phyloP scores from a whole-genome alignment of 2,113 vertebrate genomes.

The Rhipidura dahli region DNA sequence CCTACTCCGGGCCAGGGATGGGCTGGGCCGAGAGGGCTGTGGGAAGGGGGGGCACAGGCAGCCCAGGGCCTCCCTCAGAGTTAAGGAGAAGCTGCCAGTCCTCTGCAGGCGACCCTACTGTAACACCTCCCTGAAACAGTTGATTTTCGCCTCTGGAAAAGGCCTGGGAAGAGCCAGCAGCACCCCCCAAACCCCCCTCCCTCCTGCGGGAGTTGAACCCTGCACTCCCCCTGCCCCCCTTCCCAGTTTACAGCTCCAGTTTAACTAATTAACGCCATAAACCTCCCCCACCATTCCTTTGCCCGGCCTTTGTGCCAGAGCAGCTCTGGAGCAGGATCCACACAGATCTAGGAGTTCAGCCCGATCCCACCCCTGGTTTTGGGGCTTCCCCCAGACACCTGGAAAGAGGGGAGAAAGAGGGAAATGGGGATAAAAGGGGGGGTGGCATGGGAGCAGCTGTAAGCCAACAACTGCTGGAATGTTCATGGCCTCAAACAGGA shows the following conservation, averaged over 20 bases:
- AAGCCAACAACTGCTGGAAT: background rate
- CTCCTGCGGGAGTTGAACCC: rapidly evolving
- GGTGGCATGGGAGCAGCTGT: background rate
- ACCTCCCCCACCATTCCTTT: background rate
- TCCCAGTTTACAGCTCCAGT: background rate
- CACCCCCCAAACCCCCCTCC: background rate
- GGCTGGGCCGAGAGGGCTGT: background rate
- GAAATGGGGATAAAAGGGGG: background rate
- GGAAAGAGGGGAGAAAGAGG: background rate
- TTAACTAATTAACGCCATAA: background rate
- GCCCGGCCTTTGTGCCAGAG: background rate
- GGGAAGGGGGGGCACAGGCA: too few species aligned
- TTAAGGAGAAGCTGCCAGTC: too few species aligned
- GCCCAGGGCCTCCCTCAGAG: background rate
- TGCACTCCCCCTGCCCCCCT: background rate
- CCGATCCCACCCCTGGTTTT: background rate
- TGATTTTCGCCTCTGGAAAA: background rate
- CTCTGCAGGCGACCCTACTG: background rate
- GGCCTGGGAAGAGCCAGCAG: background rate
- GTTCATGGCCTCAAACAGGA: background rate
- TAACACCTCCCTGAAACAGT: background rate
- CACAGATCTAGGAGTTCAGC: too few species aligned
- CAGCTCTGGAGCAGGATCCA: background rate
- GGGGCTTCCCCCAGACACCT: background rate
- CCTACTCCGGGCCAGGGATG: background rate